Base-by-base conservation (phyloP, 1,140 invertebrate genomes). In the Acromyrmex echinatior region DNA sequence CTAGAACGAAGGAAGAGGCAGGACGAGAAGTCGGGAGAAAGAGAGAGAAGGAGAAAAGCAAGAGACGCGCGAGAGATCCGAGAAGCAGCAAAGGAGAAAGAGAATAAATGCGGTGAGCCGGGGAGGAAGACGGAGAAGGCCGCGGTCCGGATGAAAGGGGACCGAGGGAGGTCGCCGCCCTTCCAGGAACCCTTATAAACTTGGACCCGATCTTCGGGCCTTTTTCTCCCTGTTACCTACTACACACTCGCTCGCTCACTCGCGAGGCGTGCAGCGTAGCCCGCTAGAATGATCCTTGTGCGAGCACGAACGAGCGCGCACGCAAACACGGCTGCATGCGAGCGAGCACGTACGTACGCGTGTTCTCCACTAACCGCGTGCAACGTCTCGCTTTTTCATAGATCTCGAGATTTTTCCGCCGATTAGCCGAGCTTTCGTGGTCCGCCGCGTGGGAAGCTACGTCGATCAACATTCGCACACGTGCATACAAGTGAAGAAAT, bases 141-240 rank as follows among this genome's bases (percentile, higher is more conserved):
- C 92, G 92, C 93, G 94, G 93, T 93, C 90, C 93, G 92, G 93
- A 95, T 95, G 94, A 95, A 95, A 95, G 92, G 92, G 91, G 88
- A 93, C 93, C 92, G 92, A 94, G 93, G 93, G 93, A 94, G 93
- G 93, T 94, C 93, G 94, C 93, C 93, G 93, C 93, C 94, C 94
- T 95, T 95, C 94, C 92, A 93, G 92, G 94, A 95, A 95, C 92
- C 93, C 93, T 94, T 94, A 93, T 93, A 95, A 95, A 95, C 94
- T 94, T 92, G 94, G 93, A 94, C 93, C 92, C 91, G 91, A 92
- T 92, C 91, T 92, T 80, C 88, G 66, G 86, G 86, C 88, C 84
- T 77, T 87, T 90, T 87, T 87, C 68, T 85, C 87, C 71, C 78
- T 73, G 74, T 73, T 86, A 45, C 76, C 77, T 86, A 87, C 85